These are phyloP conservation scores for Pterois miles DNA, from an alignment of 2,797 vertebrate species.

Conservation along the genomic window DNA sequence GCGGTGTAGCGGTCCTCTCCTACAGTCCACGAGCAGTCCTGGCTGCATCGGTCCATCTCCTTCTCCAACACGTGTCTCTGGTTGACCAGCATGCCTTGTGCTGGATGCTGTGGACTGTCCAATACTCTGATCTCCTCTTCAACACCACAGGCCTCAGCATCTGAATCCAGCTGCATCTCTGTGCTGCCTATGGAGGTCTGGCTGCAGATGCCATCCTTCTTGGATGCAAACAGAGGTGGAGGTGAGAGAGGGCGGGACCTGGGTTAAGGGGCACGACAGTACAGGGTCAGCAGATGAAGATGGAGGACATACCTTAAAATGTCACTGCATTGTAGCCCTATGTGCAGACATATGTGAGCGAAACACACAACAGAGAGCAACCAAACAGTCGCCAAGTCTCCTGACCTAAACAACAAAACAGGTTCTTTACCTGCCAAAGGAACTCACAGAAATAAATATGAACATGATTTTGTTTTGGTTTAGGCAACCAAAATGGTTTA, in stretches of 20 bases:
- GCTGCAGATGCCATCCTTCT: background rate
- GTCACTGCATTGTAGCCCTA: background rate
- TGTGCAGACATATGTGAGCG: conserved; percentile 1
- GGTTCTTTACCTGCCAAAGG: too few relatives aligned
- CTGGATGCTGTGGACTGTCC: background rate
- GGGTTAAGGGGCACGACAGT: conserved; percentile 6
- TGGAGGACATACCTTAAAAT: background rate
- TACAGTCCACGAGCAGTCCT: conserved; percentile 70
- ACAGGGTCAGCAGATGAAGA: background rate
- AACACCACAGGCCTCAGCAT: background rate
- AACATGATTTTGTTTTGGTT: too few relatives aligned
- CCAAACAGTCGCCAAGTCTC: background rate
- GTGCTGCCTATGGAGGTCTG: conserved; percentile 12
- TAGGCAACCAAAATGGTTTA: too few relatives aligned
- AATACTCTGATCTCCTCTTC: background rate
- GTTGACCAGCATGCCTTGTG: background rate
- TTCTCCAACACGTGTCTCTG: background rate
- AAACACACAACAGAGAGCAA: background rate
- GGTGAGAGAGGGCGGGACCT: conserved; percentile 53
- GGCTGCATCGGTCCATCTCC: background rate
- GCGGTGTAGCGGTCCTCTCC: conserved; percentile 70
- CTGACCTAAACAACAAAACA: background rate
- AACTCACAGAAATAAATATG: too few relatives aligned
- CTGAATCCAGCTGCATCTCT: background rate
- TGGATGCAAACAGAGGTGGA: conserved; percentile 31